These are phyloP conservation scores for Leptestheria dahalacensis DNA, from an alignment of 1,140 invertebrate species.

Conservation along the genomic window DNA sequence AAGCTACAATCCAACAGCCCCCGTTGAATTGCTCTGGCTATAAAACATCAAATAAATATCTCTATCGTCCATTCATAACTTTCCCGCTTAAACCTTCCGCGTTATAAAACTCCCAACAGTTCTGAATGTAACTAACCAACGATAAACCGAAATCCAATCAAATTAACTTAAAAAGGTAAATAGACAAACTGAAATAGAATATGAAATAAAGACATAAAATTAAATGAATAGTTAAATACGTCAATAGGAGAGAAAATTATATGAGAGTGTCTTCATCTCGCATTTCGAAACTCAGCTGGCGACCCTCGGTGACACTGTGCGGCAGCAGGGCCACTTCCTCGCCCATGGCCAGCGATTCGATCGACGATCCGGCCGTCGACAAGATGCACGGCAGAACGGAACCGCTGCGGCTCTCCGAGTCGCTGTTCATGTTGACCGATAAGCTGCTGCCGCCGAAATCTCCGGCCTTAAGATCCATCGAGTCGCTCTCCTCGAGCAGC, in stretches of 20 bases:
- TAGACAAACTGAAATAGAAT: too few species aligned
- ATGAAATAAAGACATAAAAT: too few species aligned
- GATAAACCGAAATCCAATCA: too few species aligned
- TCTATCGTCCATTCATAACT: too few species aligned
- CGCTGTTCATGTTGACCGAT: neutral
- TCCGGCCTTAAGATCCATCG: neutral
- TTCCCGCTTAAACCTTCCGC: too few species aligned
- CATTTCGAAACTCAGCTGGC: neutral
- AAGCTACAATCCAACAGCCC: too few species aligned
- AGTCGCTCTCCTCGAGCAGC: constrained; percentile 8
- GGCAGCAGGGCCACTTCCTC: constrained; percentile 1
- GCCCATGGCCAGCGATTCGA: constrained; percentile 7
- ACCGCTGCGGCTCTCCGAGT: constrained; percentile 9
- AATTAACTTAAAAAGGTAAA: too few species aligned
- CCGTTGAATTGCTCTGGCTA: too few species aligned
- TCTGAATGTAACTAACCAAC: too few species aligned
- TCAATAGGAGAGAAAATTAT: neutral
- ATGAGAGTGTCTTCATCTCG: constrained; percentile 14
- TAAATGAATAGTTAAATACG: too few species aligned
- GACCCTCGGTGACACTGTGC: neutral
- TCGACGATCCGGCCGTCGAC: constrained; percentile 3
- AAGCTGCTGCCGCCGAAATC: neutral
- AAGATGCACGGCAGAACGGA: neutral
- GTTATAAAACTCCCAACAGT: too few species aligned
- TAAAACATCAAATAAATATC: too few species aligned